Evolutionary conservation across 1,140 invertebrate genomes (phyloP), one percentile per base, ranked within the genome.

Genomic region (Bombus affinis): DNA sequence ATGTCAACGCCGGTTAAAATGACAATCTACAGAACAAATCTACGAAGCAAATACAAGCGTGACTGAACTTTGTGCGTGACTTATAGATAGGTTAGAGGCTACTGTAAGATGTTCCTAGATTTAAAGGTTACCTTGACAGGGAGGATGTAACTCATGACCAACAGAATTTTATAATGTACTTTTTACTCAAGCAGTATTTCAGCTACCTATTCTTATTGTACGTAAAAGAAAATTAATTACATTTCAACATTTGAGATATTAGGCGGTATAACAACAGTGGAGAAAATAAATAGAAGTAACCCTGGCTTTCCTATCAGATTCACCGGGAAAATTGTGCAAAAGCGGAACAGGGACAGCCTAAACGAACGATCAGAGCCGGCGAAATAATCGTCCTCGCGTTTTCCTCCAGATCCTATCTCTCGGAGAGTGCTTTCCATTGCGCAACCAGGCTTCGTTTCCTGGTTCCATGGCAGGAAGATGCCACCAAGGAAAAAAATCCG

Each of bases 361-460:
- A 80, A 80, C 78, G 78, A 80, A 68, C 77, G 32, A 79, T 79
- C 44, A 44, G n/a, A 65, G 4, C 22, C 47, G 35, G 32, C 25
- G 22, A 73, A 71, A 62, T 72, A 81, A 72, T 71, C 44, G 79
- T 53, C 65, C 65, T 59, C 42, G n/a, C 44, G 37, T 74, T 32
- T 73, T 62, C 28, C 70, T 32, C 22, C 57, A 81, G 86, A 88
- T 88, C 28, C 42, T 66, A 89, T 77, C 81, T 73, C 57, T 12
- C 22, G 44, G 13, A 1, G 15, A n/a, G 65, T 42, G n/a, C 57
- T 76, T 83, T 65, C 72, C 73, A 72, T 90, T 89, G 65, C 85
- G 70, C 74, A 90, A 90, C 78, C 74, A 28, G 44, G 37, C 68
- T 72, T 15, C 59, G 44, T 65, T 90, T 90, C 89, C 89, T 86